phyloP scores from a whole-genome alignment of 2,113 vertebrate genomes.

The Perca flavescens region DNA sequence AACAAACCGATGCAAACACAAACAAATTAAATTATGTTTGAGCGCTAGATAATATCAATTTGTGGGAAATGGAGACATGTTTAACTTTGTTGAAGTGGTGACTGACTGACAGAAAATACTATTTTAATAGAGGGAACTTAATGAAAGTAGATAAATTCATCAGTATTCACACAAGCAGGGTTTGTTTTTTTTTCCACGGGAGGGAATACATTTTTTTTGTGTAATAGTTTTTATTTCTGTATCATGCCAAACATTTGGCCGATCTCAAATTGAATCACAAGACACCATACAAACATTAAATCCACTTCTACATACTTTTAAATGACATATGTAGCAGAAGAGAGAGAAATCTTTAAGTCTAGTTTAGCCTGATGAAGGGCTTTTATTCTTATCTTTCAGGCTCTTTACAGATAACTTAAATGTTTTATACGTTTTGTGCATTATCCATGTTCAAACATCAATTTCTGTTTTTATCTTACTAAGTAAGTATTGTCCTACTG shows the following conservation, averaged over 20 bases:
- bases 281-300: neutral
- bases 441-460: neutral
- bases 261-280: neutral
- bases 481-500: neutral
- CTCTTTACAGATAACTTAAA: neutral
- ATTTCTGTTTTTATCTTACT: neutral
- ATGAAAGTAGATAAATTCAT: constrained; percentile 5
- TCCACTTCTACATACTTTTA: neutral
- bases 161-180: neutral
- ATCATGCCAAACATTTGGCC: neutral
- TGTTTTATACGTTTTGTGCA: neutral
- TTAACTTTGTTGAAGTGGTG: constrained; percentile 45
- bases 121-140: neutral
- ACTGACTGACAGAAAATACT: neutral
- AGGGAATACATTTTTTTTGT: neutral
- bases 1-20: constrained; percentile 62
- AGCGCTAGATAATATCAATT: constrained; percentile 52
- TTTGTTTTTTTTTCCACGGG: neutral
- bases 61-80: constrained; percentile 36
- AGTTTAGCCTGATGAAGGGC: neutral
- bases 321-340: neutral
- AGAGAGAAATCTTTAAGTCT: neutral
- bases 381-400: neutral
- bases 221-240: neutral
- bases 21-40: constrained; percentile 55